Percentiles rank a stretch among this genome's conserved stretches.
These are phyloP conservation scores for Aleiodes leptofemur DNA, from an alignment of 2,888 invertebrate species.

Conservation along the genomic window DNA sequence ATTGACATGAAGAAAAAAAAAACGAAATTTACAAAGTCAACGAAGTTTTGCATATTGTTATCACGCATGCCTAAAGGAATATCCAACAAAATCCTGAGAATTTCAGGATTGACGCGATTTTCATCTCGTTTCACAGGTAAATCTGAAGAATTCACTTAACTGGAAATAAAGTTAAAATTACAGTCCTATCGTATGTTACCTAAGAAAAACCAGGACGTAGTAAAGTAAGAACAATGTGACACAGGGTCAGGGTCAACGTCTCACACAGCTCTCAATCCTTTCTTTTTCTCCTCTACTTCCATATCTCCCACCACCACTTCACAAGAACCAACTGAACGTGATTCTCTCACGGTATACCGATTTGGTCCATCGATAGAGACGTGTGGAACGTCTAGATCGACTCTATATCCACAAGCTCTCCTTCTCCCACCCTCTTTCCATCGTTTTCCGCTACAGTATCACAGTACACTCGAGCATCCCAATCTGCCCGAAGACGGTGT, in stretches of 20 bases:
- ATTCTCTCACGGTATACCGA: conserved; percentile 10
- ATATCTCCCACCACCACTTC: neutral
- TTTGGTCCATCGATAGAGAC: conserved; percentile 21
- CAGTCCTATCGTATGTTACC: neutral
- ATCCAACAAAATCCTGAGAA: too few species aligned
- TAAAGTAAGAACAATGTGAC: conserved; percentile 34
- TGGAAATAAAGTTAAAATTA: neutral
- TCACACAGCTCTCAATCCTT: conserved; percentile 14
- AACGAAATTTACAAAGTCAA: too few species aligned
- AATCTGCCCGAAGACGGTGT: conserved; percentile 21
- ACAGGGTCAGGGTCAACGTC: conserved; percentile 32
- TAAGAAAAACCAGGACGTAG: neutral
- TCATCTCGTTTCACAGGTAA: too few species aligned
- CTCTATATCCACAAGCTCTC: neutral
- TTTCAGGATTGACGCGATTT: too few species aligned
- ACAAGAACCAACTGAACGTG: conserved; percentile 3
- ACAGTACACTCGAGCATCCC: conserved; percentile 29
- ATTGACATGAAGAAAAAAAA: too few species aligned
- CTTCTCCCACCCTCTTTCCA: neutral
- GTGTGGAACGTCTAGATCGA: conserved; percentile 24
- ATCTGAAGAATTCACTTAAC: too few species aligned
- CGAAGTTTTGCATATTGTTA: too few species aligned
- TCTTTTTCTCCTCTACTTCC: neutral
- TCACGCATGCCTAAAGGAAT: too few species aligned
- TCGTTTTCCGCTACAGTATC: conserved; percentile 11